These are phyloP conservation scores for Procambarus clarkii DNA, from an alignment of 1,140 invertebrate genomes.

Conservation along the genomic window DNA sequence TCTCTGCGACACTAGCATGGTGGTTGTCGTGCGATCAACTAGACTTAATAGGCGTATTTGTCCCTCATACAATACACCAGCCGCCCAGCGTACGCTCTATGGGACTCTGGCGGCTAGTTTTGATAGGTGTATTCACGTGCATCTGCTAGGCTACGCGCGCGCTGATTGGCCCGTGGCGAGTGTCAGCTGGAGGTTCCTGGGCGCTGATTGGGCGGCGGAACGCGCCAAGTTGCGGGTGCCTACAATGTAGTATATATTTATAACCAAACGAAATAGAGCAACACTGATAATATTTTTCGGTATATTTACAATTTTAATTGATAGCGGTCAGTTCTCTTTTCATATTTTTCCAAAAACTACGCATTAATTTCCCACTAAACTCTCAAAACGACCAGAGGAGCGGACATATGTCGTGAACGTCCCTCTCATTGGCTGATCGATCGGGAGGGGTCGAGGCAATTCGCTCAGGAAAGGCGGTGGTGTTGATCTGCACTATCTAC, in stretches of 20 bases:
- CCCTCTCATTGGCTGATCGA: slow-evolving; percentile 56
- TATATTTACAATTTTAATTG: neutral
- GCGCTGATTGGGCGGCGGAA: slow-evolving; percentile 54
- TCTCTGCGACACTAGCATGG: slow-evolving; percentile 3
- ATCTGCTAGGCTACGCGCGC: slow-evolving; percentile 60
- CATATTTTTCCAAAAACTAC: neutral
- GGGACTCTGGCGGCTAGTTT: slow-evolving; percentile 53
- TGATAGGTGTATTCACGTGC: slow-evolving; percentile 65
- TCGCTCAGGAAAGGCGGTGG: slow-evolving; percentile 39
- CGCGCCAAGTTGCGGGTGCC: slow-evolving; percentile 62
- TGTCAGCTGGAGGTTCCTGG: slow-evolving; percentile 59
- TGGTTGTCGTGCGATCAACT: slow-evolving; percentile 66
- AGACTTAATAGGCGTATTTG: slow-evolving; percentile 49
- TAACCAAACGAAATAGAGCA: slow-evolving; percentile 6
- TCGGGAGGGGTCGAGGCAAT: slow-evolving; percentile 52
- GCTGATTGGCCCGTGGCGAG: slow-evolving; percentile 58
- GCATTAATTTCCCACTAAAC: neutral
- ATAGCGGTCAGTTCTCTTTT: neutral
- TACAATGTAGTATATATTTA: slow-evolving; percentile 45
- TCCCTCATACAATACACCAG: slow-evolving; percentile 59
- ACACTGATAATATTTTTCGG: neutral
- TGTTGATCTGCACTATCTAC: slow-evolving; percentile 27
- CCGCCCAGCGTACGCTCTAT: slow-evolving; percentile 44
- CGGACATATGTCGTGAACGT: slow-evolving; percentile 35
- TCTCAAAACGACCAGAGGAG: slow-evolving; percentile 23